These are phyloP conservation scores for Oryzias woworae DNA, from an alignment of 2,113 vertebrate genomes.

Conservation along the genomic window DNA sequence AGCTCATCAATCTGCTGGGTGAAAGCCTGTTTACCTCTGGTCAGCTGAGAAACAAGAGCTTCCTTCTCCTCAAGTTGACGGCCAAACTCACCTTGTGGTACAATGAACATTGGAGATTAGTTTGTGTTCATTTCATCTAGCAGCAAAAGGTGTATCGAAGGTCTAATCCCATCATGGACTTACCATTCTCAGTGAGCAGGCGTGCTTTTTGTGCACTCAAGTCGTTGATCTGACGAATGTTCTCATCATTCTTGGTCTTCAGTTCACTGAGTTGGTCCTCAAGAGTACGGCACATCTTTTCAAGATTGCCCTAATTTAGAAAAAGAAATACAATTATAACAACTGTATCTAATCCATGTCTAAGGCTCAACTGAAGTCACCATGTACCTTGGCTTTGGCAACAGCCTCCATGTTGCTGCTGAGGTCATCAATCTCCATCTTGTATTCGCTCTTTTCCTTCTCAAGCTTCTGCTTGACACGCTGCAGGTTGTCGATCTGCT, in stretches of 20 bases:
- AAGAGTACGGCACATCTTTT: slow-evolving; percentile 87
- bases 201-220: slow-evolving; percentile 54
- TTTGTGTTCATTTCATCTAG: not conserved
- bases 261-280: slow-evolving; percentile 90
- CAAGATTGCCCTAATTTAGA: slow-evolving; percentile 79
- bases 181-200: slow-evolving; percentile 67
- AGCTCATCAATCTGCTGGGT: slow-evolving; percentile 85
- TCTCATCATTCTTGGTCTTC: slow-evolving; percentile 75
- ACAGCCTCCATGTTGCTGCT: slow-evolving; percentile 67
- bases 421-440: slow-evolving; percentile 72
- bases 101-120: not conserved
- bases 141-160: not conserved
- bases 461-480: slow-evolving; percentile 70
- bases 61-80: slow-evolving; percentile 85
- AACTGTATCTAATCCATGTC: not conserved
- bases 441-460: slow-evolving; percentile 69
- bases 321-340: not conserved
- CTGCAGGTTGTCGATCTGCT: slow-evolving; percentile 69
- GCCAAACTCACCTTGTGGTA: slow-evolving; percentile 75
- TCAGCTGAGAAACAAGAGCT: slow-evolving; percentile 81
- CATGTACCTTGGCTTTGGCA: slow-evolving; percentile 79
- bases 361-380: not conserved
- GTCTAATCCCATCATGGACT: not conserved
- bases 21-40: slow-evolving; percentile 81
- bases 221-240: slow-evolving; percentile 64